Conservation (phyloP, 2,888 invertebrate genomes). For the Drosophila longiperda region DNA sequence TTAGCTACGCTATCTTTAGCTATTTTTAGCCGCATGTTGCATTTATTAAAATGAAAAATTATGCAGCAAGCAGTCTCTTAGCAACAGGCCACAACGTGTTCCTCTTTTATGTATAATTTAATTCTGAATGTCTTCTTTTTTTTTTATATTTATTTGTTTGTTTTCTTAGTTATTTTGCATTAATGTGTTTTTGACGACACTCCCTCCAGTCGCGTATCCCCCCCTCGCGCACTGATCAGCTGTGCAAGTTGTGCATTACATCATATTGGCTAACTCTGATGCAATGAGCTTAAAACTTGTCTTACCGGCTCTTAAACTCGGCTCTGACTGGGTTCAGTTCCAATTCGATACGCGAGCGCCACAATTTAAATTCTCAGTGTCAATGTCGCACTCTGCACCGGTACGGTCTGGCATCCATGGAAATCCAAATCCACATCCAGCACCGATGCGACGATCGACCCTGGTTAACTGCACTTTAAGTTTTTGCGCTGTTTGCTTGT, state of each 20-base stretch:
- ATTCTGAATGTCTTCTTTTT: conserved; percentile 19
- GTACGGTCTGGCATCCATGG: conserved; percentile 2
- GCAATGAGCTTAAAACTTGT: conserved; percentile 73
- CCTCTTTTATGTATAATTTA: conserved; percentile 46
- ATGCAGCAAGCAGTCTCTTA: conserved; percentile 47
- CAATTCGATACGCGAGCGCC: conserved; percentile 80
- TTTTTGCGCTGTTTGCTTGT: conserved; percentile 67
- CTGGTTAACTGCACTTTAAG: conserved; percentile 63
- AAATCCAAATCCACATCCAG: conserved; percentile 7
- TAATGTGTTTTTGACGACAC: conserved; percentile 40
- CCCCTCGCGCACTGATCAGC: neutral
- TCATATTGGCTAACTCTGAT: conserved; percentile 72
- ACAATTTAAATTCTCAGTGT: conserved; percentile 80
- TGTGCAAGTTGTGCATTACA: conserved; percentile 63
- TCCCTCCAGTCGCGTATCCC: neutral
- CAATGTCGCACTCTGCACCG: conserved; percentile 63
- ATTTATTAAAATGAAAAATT: conserved; percentile 78
- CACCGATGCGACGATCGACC: conserved; percentile 26
- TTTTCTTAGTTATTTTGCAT: conserved; percentile 28
- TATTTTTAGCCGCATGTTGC: conserved; percentile 70
- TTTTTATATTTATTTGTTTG: neutral
- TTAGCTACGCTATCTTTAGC: conserved; percentile 27
- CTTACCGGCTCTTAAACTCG: conserved; percentile 63
- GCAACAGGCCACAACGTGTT: conserved; percentile 26
- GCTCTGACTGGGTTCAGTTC: conserved; percentile 51